Base-by-base conservation (phyloP, 1,140 invertebrate genomes). In the Scaptomyza graminum region DNA sequence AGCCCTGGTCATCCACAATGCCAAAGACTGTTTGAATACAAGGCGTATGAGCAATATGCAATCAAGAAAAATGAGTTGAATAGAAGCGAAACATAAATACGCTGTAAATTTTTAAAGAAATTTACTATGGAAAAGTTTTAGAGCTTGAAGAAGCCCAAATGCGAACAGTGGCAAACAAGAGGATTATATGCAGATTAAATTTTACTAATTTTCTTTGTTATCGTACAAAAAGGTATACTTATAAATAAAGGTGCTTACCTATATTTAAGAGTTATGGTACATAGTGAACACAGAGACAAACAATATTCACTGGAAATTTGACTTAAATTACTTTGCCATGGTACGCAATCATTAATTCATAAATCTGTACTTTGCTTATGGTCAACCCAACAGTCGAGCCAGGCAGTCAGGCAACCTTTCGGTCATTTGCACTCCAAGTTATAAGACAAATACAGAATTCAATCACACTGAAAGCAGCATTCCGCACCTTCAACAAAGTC, bases 321-420 rank as follows among this genome's bases (percentile, higher is more conserved):
- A 73, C 57, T 68, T 41, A 54, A 60, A 59, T 62, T 62, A 39
- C 50, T 47, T 68, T 34, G 47, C 34, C 60, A 62, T 39, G 12
- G 43, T 15, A 49, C 50, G 61, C 22, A 76, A 66, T 84, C 69
- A 79, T 76, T 83, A 76, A 83, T 84, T 84, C 68, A 84, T 60
- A 65, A 79, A 60, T 57, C 64, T 66, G 57, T 84, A 76, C 84
- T 84, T 84, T 83, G 64, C 63, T 73, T 79, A 79, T 72, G 61
- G 59, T 59, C 63, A 61, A 44, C 68, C 41, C 55, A 76, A 57
- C 50, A 74, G 50, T 60, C 60, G 59, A 61, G 49, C 2, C 31
- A 34, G 31, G 2, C 56, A 37, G 64, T 25, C 63, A 74, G 55
- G 65, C 62, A 65, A 63, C 44, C 67, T 76, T 73, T 79, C 62